These are phyloP conservation scores for Leuctra nigra DNA, from an alignment of 2,888 invertebrate species.

Conservation along the genomic window DNA sequence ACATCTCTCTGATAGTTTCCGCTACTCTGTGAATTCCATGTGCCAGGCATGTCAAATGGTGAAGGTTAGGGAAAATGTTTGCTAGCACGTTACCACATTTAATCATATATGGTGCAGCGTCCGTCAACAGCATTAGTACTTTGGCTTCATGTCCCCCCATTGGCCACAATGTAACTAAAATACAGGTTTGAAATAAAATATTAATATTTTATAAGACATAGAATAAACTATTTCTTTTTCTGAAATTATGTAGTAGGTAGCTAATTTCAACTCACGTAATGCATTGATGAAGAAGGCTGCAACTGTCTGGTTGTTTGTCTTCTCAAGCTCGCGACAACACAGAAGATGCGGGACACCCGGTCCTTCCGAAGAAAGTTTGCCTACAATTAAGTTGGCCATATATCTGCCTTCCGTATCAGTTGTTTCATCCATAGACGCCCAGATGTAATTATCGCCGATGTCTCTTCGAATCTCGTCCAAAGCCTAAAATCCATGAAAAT, in stretches of 20 bases:
- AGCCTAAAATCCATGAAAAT: too few species aligned
- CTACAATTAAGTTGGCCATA: neutral
- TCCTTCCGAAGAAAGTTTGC: neutral
- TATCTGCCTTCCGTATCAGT: neutral
- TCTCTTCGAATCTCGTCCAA: neutral
- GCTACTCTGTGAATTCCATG: conserved; percentile 33
- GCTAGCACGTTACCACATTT: conserved; percentile 31
- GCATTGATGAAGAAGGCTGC: neutral
- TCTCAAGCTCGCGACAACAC: neutral
- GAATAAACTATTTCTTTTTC: too few species aligned
- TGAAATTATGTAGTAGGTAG: too few species aligned
- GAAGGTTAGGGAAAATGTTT: conserved; percentile 32
- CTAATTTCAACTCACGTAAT: too few species aligned
- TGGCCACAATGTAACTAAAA: conserved; percentile 6
- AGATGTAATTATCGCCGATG: neutral
- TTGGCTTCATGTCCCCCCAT: conserved; percentile 13
- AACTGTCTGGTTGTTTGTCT: neutral
- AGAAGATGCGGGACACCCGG: neutral
- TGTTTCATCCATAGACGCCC: neutral
- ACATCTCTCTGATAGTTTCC: conserved; percentile 32
- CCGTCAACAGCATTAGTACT: conserved; percentile 30
- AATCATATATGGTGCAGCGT: conserved; percentile 32
- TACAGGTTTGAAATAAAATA: too few species aligned
- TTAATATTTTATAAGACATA: too few species aligned
- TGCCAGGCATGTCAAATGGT: conserved; percentile 35